Conservation (phyloP, 2,888 invertebrate species). For the Cerastis leucographa region DNA sequence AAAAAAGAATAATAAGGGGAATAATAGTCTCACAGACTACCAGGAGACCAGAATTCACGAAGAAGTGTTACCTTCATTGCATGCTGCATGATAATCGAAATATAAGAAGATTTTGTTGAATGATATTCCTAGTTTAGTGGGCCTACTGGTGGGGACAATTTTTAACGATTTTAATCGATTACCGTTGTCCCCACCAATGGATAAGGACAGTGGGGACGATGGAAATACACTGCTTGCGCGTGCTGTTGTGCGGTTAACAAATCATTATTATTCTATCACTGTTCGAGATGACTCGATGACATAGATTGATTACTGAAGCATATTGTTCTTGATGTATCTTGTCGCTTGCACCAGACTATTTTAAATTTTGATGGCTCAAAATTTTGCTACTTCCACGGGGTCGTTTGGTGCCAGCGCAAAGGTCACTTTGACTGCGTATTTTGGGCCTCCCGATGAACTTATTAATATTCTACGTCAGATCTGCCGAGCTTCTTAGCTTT, state of each 20-base stretch:
- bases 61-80: no score
- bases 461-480: neutral
- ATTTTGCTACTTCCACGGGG: neutral
- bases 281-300: slow-evolving; percentile 72
- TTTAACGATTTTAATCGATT: no score
- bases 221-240: slow-evolving; percentile 70
- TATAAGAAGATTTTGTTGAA: no score
- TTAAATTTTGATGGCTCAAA: neutral
- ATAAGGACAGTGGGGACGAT: no score
- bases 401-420: neutral
- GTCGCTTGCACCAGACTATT: neutral
- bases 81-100: no score
- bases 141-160: no score
- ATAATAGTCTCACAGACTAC: no score
- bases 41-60: no score
- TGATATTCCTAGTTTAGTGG: no score
- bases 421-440: neutral
- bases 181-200: no score
- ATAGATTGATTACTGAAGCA: slow-evolving; percentile 47
- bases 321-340: neutral
- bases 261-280: slow-evolving; percentile 47
- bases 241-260: slow-evolving; percentile 63
- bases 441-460: no score
- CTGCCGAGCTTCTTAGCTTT: neutral
- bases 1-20: no score